Evolutionary conservation across 2,888 invertebrate genomes (phyloP), one percentile per base, ranked within the genome.

Genomic region (Tuberolachnus salignus): DNA sequence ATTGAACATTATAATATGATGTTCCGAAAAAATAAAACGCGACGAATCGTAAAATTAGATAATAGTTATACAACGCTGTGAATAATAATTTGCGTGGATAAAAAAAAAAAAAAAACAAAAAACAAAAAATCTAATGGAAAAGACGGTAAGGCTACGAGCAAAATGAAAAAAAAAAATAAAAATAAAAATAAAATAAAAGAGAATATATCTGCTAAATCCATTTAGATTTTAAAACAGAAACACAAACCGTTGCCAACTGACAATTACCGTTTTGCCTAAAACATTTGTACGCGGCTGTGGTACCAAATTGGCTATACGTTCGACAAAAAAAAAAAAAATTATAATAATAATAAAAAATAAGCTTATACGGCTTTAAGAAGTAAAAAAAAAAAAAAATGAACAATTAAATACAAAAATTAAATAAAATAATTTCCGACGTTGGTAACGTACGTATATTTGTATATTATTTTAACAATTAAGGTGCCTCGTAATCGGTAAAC

Each of bases 301-400:
- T 23, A 13, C n/a, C n/a, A 64, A 42, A 74, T 61, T 74, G 63
- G 44, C 53, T 74, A n/a, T 53, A 64, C 11, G 53, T 64, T 64
- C 53, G 64, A 74, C 63, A 74, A 73, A 61, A 73, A 73, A n/a
- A n/a, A n/a, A n/a, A n/a, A n/a, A n/a, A n/a, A n/a, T n/a, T n/a
- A n/a, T n/a, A n/a, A n/a, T n/a, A n/a, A n/a, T n/a, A n/a, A n/a
- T n/a, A n/a, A n/a, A n/a, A n/a, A n/a, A n/a, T n/a, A n/a, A n/a
- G 26, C 49, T 26, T 51, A 72, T 34, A 72, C 49, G 61, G 13
- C 49, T 59, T 49, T n/a, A 44, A 6, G 10, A 63, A 14, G 61
- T 61, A 61, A 73, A 55, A 42, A 71, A 71, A 13, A 69, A 71
- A 71, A 13, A 69, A 63, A n/a, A n/a, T n/a, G n/a, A n/a, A n/a